Evolutionary conservation across 1,140 invertebrate genomes (phyloP).

Genomic region (Drosophila repletoides): DNA sequence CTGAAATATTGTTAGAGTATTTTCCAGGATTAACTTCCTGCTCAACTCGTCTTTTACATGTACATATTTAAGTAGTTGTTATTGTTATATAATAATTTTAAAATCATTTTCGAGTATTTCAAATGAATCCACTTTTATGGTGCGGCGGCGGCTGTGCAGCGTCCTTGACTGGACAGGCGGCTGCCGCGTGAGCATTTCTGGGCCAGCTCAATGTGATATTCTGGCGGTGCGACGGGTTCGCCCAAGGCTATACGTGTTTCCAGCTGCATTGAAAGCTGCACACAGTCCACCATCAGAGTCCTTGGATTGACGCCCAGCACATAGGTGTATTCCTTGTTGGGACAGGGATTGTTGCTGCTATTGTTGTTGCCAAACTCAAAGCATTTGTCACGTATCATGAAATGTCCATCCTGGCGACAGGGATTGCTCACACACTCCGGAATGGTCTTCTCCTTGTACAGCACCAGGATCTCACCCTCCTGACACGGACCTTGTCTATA

Average conservation of each 20-base stretch:
- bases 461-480: constrained; percentile 83
- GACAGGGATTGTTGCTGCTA: constrained; percentile 42
- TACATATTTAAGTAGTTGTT: constrained; percentile 33
- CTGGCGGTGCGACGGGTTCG: constrained; percentile 32
- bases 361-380: constrained; percentile 81
- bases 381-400: constrained; percentile 83
- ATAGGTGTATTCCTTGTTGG: constrained; percentile 81
- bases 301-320: constrained; percentile 83
- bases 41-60: neutral
- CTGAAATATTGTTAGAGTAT: too few species aligned
- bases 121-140: neutral
- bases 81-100: constrained; percentile 24
- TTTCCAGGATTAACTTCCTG: constrained; percentile 20
- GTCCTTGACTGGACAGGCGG: constrained; percentile 43
- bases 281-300: constrained; percentile 83
- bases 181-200: constrained; percentile 68
- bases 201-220: constrained; percentile 59
- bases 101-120: constrained; percentile 1
- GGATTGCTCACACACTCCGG: constrained; percentile 85
- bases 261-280: constrained; percentile 71
- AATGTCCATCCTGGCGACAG: constrained; percentile 83
- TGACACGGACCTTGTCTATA: constrained; percentile 86
- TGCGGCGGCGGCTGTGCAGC: neutral
- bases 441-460: constrained; percentile 83
- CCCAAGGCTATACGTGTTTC: constrained; percentile 59